phyloP scores from a whole-genome alignment of 2,113 vertebrate genomes.

The Alces alces region DNA sequence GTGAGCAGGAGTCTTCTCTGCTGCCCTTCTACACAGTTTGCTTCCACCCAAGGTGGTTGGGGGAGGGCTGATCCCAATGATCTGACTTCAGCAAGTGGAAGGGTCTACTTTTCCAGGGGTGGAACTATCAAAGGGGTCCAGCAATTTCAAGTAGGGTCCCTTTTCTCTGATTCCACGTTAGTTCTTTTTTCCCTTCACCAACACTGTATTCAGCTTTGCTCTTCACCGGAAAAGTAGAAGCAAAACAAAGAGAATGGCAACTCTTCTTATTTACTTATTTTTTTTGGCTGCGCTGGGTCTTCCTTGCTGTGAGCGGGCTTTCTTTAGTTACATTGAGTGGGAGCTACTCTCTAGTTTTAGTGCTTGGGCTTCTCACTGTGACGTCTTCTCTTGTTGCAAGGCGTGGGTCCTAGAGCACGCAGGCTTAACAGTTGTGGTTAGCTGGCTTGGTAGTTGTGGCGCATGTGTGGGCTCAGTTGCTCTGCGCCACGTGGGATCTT shows the following conservation, averaged over 20 bases:
- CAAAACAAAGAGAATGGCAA: background rate
- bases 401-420: background rate
- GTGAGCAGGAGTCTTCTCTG: background rate
- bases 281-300: background rate
- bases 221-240: background rate
- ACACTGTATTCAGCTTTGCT: background rate
- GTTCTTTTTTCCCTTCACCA: background rate
- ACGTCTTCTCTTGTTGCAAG: background rate
- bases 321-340: background rate
- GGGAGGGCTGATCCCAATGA: background rate
- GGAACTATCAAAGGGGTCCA: background rate
- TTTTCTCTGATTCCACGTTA: background rate
- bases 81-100: background rate
- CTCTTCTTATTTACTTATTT: background rate
- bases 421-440: background rate
- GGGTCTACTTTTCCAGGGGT: background rate
- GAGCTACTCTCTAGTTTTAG: background rate
- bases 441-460: too few relatives aligned
- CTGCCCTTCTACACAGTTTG: background rate
- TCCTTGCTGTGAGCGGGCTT: background rate
- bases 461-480: background rate
- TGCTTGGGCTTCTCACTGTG: background rate
- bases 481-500: background rate
- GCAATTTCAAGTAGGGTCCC: background rate
- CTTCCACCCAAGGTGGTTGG: background rate